Conservation (phyloP, 2,888 invertebrate species). For the Scotopteryx bipunctaria region DNA sequence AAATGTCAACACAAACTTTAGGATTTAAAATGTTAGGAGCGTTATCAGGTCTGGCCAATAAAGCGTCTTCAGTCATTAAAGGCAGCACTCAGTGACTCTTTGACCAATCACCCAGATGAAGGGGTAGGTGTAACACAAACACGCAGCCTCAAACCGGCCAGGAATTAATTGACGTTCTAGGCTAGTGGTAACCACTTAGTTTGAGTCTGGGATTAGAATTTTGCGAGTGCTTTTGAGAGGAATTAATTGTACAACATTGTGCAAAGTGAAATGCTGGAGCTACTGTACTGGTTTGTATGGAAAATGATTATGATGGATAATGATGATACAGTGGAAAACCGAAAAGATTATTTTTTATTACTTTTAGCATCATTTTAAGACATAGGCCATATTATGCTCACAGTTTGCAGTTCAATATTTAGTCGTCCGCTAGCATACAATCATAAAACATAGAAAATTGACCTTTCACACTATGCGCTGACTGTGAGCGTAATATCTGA, state of each 20-base stretch:
- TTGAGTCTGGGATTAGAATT: not conserved
- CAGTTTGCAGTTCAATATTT: too few relatives aligned
- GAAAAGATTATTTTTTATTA: too few relatives aligned
- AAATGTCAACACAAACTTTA: not conserved
- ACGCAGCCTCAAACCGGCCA: slow-evolving; percentile 16
- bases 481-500: too few relatives aligned
- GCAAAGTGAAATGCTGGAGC: not conserved
- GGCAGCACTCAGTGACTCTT: slow-evolving; percentile 13
- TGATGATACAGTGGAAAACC: too few relatives aligned
- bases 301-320: too few relatives aligned
- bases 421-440: too few relatives aligned
- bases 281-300: too few relatives aligned
- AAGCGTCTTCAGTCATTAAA: slow-evolving; percentile 14
- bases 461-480: too few relatives aligned
- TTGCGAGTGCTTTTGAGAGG: not conserved
- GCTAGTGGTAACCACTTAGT: not conserved
- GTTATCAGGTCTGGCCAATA: not conserved
- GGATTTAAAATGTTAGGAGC: not conserved
- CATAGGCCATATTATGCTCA: too few relatives aligned
- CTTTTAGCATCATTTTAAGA: too few relatives aligned
- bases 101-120: slow-evolving; percentile 23
- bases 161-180: slow-evolving; percentile 22
- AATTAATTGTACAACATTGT: too few relatives aligned
- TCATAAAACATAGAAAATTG: too few relatives aligned
- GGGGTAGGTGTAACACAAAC: slow-evolving; percentile 22